Percentiles rank a stretch among this genome's conserved stretches.
phyloP scores from a whole-genome alignment of 2,113 vertebrate species.

The Genyomyrus donnyi region DNA sequence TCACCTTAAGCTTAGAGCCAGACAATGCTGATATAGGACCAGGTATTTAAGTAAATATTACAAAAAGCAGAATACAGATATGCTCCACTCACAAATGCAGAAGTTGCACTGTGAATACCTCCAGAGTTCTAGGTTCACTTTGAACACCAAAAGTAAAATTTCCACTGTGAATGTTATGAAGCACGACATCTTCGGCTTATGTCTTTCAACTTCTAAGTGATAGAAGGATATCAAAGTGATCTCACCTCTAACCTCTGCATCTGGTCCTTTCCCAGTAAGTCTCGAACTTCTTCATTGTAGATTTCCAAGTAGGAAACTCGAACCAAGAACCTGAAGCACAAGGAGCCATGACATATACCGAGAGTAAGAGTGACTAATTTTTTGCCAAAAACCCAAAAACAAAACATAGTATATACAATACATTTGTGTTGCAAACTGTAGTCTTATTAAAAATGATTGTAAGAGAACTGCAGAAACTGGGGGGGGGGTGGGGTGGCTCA shows the following conservation, averaged over 20 bases:
- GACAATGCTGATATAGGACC: background rate
- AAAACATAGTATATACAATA: background rate
- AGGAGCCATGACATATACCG: background rate
- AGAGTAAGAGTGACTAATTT: background rate
- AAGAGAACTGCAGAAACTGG: no score
- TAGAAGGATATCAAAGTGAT: background rate
- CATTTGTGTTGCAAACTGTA: background rate
- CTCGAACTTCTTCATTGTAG: constrained; percentile 95
- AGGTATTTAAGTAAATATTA: background rate
- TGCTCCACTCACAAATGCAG: background rate
- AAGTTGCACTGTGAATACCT: background rate
- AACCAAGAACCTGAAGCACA: constrained; percentile 79
- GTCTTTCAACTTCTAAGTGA: background rate
- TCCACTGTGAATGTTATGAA: background rate
- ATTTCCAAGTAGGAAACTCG: constrained; percentile 97
- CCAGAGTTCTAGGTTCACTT: background rate
- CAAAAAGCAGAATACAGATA: background rate
- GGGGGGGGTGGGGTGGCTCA: no score
- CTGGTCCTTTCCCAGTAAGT: constrained; percentile 93
- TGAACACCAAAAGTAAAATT: background rate
- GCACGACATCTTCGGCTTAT: background rate
- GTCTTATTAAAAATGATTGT: background rate
- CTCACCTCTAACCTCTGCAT: constrained; percentile 89
- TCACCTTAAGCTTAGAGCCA: background rate
- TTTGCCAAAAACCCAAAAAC: background rate